Conservation (phyloP, 2,888 invertebrate species). For the Apamea crenata region DNA sequence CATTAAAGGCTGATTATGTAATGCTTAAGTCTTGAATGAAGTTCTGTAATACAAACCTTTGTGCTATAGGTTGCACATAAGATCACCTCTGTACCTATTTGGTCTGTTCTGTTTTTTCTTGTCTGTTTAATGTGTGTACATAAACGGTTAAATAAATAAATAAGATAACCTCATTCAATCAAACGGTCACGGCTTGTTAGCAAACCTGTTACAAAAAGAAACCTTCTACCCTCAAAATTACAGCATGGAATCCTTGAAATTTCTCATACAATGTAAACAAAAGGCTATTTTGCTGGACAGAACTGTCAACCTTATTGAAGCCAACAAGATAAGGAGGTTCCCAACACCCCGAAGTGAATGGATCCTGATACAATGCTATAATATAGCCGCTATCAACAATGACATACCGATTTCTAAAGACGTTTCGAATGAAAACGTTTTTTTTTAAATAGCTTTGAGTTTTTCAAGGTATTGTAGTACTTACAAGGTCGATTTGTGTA, state of each 20-base stretch:
- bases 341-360: slow-evolving; percentile 38
- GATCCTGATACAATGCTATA: slow-evolving; percentile 35
- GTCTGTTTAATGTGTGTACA: too few species aligned
- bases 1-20: too few species aligned
- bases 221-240: slow-evolving; percentile 25
- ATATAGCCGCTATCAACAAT: slow-evolving; percentile 37
- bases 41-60: too few species aligned
- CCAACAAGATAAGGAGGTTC: slow-evolving; percentile 54
- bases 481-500: slow-evolving; percentile 9
- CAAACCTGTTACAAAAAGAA: not conserved
- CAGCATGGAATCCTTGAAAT: slow-evolving; percentile 26
- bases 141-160: too few species aligned
- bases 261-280: slow-evolving; percentile 62
- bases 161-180: not conserved
- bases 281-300: slow-evolving; percentile 60
- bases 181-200: not conserved
- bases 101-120: too few species aligned
- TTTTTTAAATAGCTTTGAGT: slow-evolving; percentile 1
- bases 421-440: slow-evolving; percentile 11
- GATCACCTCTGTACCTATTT: too few species aligned
- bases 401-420: slow-evolving; percentile 28
- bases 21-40: too few species aligned
- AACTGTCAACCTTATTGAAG: slow-evolving; percentile 66
- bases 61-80: too few species aligned
- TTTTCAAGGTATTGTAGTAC: slow-evolving; percentile 7